Evolutionary conservation across 2,888 invertebrate species (phyloP).

Genomic region (Lordiphosa fenestrarum): DNA sequence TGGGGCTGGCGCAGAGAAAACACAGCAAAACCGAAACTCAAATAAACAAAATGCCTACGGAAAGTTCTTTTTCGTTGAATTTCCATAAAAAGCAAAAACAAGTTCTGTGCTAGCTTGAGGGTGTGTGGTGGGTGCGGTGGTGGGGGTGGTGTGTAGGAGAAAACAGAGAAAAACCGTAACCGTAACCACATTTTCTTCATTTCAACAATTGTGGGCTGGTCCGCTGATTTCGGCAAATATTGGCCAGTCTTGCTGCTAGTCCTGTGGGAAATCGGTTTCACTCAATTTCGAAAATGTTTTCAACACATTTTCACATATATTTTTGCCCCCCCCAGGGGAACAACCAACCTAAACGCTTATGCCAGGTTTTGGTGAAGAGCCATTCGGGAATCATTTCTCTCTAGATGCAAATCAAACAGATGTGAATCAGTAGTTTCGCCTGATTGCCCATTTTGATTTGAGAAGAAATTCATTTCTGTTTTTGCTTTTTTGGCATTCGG

Average conservation of each 20-base stretch:
- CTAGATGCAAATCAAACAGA: constrained; percentile 65
- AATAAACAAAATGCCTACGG: constrained; percentile 69
- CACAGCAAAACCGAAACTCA: constrained; percentile 31
- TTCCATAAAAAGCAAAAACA: constrained; percentile 63
- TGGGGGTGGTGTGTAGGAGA: constrained; percentile 18
- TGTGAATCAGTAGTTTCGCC: constrained; percentile 64
- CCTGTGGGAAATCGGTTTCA: constrained; percentile 72
- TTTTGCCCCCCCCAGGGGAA: constrained; percentile 50
- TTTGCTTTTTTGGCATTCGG: constrained; percentile 17
- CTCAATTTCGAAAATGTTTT: constrained; percentile 70
- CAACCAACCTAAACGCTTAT: constrained; percentile 76
- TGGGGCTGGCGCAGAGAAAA: constrained; percentile 1
- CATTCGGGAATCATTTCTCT: constrained; percentile 46
- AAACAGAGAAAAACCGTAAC: constrained; percentile 76
- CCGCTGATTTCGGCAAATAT: constrained; percentile 24
- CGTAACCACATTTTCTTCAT: constrained; percentile 77
- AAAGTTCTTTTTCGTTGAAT: constrained; percentile 64
- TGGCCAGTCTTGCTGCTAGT: constrained; percentile 20
- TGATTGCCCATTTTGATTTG: constrained; percentile 56
- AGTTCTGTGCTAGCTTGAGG: constrained; percentile 29
- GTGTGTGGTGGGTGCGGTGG: constrained; percentile 13
- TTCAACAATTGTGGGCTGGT: constrained; percentile 60
- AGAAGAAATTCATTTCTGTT: constrained; percentile 9
- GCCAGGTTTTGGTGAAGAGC: constrained; percentile 53
- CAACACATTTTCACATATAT: constrained; percentile 38